These are phyloP conservation scores for Hemaris fuciformis DNA, from an alignment of 2,888 invertebrate genomes.

Conservation along the genomic window DNA sequence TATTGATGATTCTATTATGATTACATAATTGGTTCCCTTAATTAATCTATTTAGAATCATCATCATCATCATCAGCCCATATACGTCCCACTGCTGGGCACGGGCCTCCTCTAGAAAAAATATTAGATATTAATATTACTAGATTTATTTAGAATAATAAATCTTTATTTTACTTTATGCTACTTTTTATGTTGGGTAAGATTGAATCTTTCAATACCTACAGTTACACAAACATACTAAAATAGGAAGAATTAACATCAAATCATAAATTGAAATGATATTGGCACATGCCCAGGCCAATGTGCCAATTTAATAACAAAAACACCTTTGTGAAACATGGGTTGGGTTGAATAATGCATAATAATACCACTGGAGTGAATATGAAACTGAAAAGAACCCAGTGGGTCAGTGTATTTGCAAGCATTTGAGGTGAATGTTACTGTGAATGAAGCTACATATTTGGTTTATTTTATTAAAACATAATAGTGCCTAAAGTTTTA, in stretches of 20 bases:
- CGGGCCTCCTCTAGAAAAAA: too few species aligned
- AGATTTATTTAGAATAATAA: too few species aligned
- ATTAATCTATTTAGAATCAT: too few species aligned
- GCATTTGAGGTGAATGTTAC: background rate
- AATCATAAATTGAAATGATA: slow-evolving; percentile 14
- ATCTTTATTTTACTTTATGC: too few species aligned
- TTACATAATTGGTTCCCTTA: too few species aligned
- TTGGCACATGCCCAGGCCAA: slow-evolving; percentile 14
- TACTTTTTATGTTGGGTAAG: too few species aligned
- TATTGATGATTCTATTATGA: too few species aligned
- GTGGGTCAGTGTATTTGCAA: slow-evolving; percentile 6
- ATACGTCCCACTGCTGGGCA: too few species aligned
- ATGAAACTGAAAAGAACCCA: slow-evolving; percentile 15
- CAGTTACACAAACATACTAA: background rate
- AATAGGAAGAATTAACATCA: slow-evolving; percentile 3
- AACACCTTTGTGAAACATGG: slow-evolving; percentile 11
- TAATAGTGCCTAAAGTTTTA: too few species aligned
- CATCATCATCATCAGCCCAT: too few species aligned
- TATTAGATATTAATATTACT: too few species aligned
- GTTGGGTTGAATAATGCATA: slow-evolving; percentile 10
- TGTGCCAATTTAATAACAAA: slow-evolving; percentile 17
- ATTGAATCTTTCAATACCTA: background rate
- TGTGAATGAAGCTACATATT: background rate
- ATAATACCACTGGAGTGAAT: background rate
- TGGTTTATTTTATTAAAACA: background rate